Base-by-base conservation (phyloP, 2,888 invertebrate genomes). In the Acleris sparsana region DNA sequence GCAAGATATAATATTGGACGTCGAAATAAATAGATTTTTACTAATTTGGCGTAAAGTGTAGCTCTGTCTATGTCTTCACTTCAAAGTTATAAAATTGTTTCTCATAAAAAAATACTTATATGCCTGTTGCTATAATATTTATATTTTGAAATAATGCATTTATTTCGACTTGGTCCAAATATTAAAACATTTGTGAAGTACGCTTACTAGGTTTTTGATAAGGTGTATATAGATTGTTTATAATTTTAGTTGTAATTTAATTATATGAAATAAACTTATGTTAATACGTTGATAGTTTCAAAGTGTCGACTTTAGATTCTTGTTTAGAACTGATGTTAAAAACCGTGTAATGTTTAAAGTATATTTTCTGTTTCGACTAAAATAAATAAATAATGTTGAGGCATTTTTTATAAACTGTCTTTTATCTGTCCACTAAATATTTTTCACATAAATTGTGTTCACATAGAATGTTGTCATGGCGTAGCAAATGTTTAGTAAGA, bases 131-230 rank as follows among this genome's bases (percentile, higher is more conserved):
- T 22, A 53, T 53, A 48, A 33, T 46, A n/a, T 46, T 39, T 39
- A 13, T 29, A 13, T 48, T 20, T 20, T 18, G n/a, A 22, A 48
- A 22, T 17, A 60, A 49, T 46, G 44, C 52, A 22, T 61, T 18
- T 9, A 66, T 51, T 65, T 65, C 51, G 56, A 53, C 52, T 48
- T 46, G 33, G 49, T 33, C 16, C 17, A 33, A 53, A 62, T 57
- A 17, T 20, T 44, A 3, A 52, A 18, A 62, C 53, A 61, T 63
- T 64, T 60, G 64, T 63, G 60, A 68, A 64, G 64, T 68, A 68
- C 68, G 68, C 68, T 68, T 68, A 68, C 60, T 68, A 68, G 61
- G 46, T 48, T 58, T 62, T 52, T 48, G 22, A 52, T 66, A 66
- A 66, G 57, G 57, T 66, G 66, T 66, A 66, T 39, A 66, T 66